Base-by-base conservation (phyloP, 1,140 invertebrate genomes). In the Glomeris maerens region DNA sequence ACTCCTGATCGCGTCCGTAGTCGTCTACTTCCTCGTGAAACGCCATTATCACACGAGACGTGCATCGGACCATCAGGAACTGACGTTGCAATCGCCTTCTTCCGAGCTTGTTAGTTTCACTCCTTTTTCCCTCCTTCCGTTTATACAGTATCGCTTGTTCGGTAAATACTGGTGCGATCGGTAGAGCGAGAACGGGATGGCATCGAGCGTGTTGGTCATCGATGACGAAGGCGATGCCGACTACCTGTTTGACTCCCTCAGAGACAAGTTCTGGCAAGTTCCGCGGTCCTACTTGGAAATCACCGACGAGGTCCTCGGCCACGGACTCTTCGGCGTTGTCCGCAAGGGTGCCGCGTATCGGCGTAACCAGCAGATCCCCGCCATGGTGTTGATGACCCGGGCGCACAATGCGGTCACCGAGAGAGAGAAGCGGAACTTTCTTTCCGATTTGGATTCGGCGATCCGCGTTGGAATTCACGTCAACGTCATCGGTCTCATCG, bases 271-370 rank as follows among this genome's bases (percentile, higher is more conserved):
- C 0, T 80, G 79, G 74, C 79, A 75, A 50, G 78, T 86, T 62
- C 78, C 83, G 0, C 72, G 75, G 41, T 80, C 77, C 60, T 71
- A 75, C 42, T 61, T 87, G 39, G 77, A 77, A 26, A 70, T 84
- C 20, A 78, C 82, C 57, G 72, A 75, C 1, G 70, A 77, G 57
- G 61, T 83, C n/a, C 65, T 83, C 27, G 78, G 78, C 1, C 66
- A 78, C n/a, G 83, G 84, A 21, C 74, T 73, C 55, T 89, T 81
- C 66, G 84, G 84, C 0, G 76, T 77, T 42, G 76, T 87, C 17
- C 77, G 59, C 3, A 53, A 54, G 47, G 60, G 59, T 7, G n/a
- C 45, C 14, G 53, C 57, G 21, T 31, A 45, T n/a, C 42, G 57
- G 23, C 42, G 48, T 21, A 49, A 52, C 21, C 31, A 57, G 10